Percentiles rank a stretch among this genome's conserved stretches.
Evolutionary conservation across 2,888 invertebrate genomes (phyloP).

Genomic region (Ophion slaviceki): DNA sequence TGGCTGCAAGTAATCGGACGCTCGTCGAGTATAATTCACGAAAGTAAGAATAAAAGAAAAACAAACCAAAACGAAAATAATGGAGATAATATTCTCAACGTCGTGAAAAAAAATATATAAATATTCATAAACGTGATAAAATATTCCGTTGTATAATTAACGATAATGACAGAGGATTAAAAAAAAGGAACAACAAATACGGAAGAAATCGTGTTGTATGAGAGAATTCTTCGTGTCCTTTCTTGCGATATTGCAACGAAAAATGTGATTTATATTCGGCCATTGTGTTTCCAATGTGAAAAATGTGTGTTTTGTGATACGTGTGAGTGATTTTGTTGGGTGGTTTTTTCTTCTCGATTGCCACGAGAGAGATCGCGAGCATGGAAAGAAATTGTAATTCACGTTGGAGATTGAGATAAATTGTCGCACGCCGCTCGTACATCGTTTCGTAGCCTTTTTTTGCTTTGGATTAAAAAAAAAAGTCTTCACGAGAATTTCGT

Average conservation of each 20-base stretch:
- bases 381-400: conserved; percentile 28
- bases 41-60: conserved; percentile 8
- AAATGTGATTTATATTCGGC: neutral
- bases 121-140: neutral
- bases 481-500: conserved; percentile 31
- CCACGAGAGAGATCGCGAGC: conserved; percentile 6
- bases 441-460: neutral
- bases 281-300: neutral
- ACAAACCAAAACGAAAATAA: neutral
- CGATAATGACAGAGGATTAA: neutral
- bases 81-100: too few relatives aligned
- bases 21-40: neutral
- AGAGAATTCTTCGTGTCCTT: neutral
- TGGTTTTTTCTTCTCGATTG: conserved; percentile 5
- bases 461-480: neutral
- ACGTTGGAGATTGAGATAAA: conserved; percentile 15
- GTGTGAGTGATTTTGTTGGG: conserved; percentile 14
- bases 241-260: neutral
- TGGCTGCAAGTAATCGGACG: neutral
- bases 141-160: neutral
- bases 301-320: conserved; percentile 29
- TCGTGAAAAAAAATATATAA: too few relatives aligned
- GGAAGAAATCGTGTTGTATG: neutral
- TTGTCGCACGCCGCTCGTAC: neutral
- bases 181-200: conserved; percentile 2